Base-by-base conservation (phyloP, 2,888 invertebrate genomes). In the Drosophila pseudotakahashii region DNA sequence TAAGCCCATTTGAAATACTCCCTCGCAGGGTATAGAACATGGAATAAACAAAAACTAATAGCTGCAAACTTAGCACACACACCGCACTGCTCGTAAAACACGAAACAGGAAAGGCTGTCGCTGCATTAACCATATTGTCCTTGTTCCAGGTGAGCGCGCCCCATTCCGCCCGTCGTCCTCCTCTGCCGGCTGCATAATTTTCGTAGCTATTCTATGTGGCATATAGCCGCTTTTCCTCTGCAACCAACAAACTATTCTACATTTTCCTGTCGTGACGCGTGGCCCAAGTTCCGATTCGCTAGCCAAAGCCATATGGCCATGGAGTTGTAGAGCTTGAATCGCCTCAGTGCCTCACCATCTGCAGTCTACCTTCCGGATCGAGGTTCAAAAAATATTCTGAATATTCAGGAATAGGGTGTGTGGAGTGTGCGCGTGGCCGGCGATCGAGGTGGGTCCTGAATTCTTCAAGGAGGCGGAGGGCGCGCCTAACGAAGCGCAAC, bases 141-240 rank as follows among this genome's bases (percentile, higher is more conserved):
- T 78, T 81, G 84, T 85, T 85, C 84, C 84, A 85, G 84, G 57
- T 84, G 84, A 85, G 66, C 81, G 87, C 76, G 76, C 81, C 80
- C 80, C 61, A 71, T 72, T 51, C 53, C 66, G 48, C 70, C 69
- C 61, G 37, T 10, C 47, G 63, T 67, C 47, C n/a, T 67, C 47
- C n/a, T 37, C 48, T 23, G 61, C 63, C 59, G 71, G 75, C 72
- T 78, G 82, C 82, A 81, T 82, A 76, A 81, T 76, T 81, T 48
- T 6, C 34, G 34, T 48, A 10, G 77, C 78, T 66, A 63, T 30
- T 30, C 30, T 30, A 30, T 30, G 7, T 30, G 30, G 11, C 34
- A 3, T 79, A 16, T 23, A 7, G 77, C 81, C 70, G 68, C 74
- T 80, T 82, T 63, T 63, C 59, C 54, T 59, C 41, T 10, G 41